Base-by-base conservation (phyloP, 2,888 invertebrate genomes). In the Plagodis pulveraria region DNA sequence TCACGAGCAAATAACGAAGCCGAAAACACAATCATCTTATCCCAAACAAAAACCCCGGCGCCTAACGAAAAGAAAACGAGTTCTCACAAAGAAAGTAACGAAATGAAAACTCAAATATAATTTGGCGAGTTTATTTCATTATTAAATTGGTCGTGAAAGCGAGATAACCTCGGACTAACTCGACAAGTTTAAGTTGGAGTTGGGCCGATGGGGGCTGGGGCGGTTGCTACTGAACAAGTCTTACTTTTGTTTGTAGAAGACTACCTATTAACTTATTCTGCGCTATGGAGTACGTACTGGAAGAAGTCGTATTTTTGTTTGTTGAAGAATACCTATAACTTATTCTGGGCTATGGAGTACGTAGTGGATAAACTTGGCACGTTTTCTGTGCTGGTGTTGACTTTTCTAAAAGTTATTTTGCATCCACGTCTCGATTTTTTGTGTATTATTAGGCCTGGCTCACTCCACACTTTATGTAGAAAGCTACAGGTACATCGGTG, bases 101-200 rank as follows among this genome's bases (percentile, higher is more conserved):
- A 75, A 78, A 77, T 75, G 80, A 82, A 80, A 84, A 78, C 75
- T 81, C 79, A 78, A 83, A 83, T 81, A 84, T 83, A 85, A 84
- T 82, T 85, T 79, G 80, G 74, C 67, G 77, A 79, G 80, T 84
- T 85, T 85, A 84, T 85, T 84, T 80, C 83, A 84, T 89, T 87
- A 89, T 89, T 89, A 88, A 89, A 89, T 89, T 89, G 88, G 86
- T 88, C 86, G 89, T 88, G 84, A 87, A 88, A 80, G 78, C 78
- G 78, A 82, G 89, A 89, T 88, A 88, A 83, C 87, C 85, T 72
- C 77, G 71, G 71, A 71, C 10, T 74, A 75, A 73, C 74, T 77
- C 41, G 42, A 42, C 35, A 61, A 61, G 48, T 61, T 65, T 48
- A 40, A 43, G 51, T 58, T 59, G 46, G 41, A 34, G 33, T 33